phyloP scores from a whole-genome alignment of 2,797 vertebrate genomes.

The Scarus forsteni region DNA sequence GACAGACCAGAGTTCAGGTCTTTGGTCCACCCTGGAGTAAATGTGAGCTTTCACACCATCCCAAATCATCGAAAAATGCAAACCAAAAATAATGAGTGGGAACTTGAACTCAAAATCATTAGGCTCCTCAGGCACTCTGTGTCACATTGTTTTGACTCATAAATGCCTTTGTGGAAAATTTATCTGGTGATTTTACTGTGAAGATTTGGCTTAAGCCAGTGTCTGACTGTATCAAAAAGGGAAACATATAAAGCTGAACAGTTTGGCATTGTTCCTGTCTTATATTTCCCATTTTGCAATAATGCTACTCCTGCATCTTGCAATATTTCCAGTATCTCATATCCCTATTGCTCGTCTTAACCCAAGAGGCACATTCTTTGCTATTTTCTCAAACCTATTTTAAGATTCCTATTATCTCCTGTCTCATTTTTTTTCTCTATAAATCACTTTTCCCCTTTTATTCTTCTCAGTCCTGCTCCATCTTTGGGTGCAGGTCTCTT shows the following conservation, averaged over 20 bases:
- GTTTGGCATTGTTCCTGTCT: slow-evolving; percentile 8
- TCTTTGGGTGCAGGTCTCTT: slow-evolving; percentile 31
- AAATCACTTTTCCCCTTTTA: slow-evolving; percentile 22
- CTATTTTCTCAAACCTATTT: slow-evolving; percentile 19
- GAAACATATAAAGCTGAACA: slow-evolving; percentile 20
- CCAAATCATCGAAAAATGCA: too few species aligned
- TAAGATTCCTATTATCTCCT: slow-evolving; percentile 20
- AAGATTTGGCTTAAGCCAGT: not conserved
- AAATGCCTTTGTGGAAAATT: too few species aligned
- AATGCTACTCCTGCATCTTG: not conserved
- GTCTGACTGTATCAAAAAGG: slow-evolving; percentile 20
- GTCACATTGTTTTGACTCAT: too few species aligned
- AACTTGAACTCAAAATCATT: too few species aligned
- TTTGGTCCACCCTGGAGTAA: too few species aligned
- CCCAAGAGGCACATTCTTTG: slow-evolving; percentile 9
- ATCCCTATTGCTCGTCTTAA: slow-evolving; percentile 19
- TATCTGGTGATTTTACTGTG: not conserved
- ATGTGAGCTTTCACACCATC: too few species aligned
- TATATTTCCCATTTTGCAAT: slow-evolving; percentile 7
- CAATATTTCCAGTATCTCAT: slow-evolving; percentile 5
- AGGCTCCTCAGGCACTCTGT: too few species aligned
- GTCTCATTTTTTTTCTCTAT: not conserved
- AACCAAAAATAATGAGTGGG: too few species aligned
- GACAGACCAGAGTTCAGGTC: too few species aligned
- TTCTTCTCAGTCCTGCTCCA: slow-evolving; percentile 30